Percentiles rank a stretch among this genome's conserved stretches.
Evolutionary conservation across 2,113 vertebrate genomes (phyloP).

Genomic region (Micromys minutus): DNA sequence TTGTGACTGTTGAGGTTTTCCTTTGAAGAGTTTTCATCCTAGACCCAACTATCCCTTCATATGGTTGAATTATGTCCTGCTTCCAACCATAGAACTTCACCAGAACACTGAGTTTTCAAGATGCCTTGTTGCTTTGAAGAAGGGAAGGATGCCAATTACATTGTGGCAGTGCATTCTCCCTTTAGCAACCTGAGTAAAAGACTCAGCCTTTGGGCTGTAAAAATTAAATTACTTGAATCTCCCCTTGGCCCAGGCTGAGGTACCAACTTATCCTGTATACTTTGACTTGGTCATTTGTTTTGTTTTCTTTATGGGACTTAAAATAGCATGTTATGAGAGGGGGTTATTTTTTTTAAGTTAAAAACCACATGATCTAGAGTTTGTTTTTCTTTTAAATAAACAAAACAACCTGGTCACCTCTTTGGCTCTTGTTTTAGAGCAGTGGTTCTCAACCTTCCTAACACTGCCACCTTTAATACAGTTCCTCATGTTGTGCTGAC

Average conservation of each 20-base stretch:
- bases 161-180: slow-evolving; percentile 56
- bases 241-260: slow-evolving; percentile 70
- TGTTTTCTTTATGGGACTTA: slow-evolving; percentile 74
- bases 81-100: slow-evolving; percentile 64
- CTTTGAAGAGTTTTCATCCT: slow-evolving; percentile 63
- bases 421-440: slow-evolving; percentile 66
- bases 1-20: slow-evolving; percentile 58
- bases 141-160: slow-evolving; percentile 65
- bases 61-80: slow-evolving; percentile 59
- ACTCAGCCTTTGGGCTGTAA: slow-evolving; percentile 75
- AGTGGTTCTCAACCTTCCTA: neutral
- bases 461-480: neutral
- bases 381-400: slow-evolving; percentile 82
- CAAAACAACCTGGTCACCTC: slow-evolving; percentile 61
- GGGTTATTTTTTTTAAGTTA: slow-evolving; percentile 56
- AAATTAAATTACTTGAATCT: slow-evolving; percentile 80
- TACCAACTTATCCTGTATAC: slow-evolving; percentile 61
- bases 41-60: slow-evolving; percentile 56
- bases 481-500: neutral
- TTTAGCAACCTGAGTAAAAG: slow-evolving; percentile 76
- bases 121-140: slow-evolving; percentile 82
- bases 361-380: slow-evolving; percentile 74
- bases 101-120: slow-evolving; percentile 74
- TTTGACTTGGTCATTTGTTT: slow-evolving; percentile 69
- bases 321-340: slow-evolving; percentile 72